phyloP scores from a whole-genome alignment of 64 coral and sea anemone species.

The Porites lutea region DNA sequence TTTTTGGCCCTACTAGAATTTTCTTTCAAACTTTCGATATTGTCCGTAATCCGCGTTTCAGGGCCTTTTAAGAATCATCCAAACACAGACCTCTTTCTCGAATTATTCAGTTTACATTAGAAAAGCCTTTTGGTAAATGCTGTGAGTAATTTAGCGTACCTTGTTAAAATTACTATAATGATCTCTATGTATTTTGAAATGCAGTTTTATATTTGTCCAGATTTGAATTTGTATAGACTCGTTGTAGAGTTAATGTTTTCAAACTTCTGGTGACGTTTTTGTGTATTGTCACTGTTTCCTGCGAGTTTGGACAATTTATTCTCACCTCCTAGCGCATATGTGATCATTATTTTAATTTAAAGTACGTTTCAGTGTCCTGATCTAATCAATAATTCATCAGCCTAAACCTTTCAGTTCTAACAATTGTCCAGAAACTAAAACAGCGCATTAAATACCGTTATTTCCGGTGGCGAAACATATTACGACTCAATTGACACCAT shows the following conservation, averaged over 20 bases:
- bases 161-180: constrained; percentile 32
- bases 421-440: constrained; percentile 30
- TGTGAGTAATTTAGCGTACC: background rate
- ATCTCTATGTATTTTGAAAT: background rate
- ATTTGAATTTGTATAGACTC: background rate
- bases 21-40: too few species aligned
- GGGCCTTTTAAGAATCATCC: too few species aligned
- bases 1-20: too few species aligned
- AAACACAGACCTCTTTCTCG: background rate
- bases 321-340: background rate
- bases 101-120: background rate
- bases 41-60: too few species aligned
- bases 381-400: constrained; percentile 38
- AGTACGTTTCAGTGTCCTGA: background rate
- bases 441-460: constrained; percentile 31
- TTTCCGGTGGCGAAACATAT: constrained; percentile 30
- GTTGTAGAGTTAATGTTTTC: background rate
- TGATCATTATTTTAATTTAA: background rate
- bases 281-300: background rate
- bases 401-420: constrained; percentile 2
- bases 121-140: background rate
- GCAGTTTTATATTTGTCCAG: background rate
- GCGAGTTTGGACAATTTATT: background rate
- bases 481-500: background rate
- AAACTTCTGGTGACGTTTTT: background rate